Evolutionary conservation across 64 coral and sea anemone genomes (phyloP).

Genomic region (Montipora cactus): DNA sequence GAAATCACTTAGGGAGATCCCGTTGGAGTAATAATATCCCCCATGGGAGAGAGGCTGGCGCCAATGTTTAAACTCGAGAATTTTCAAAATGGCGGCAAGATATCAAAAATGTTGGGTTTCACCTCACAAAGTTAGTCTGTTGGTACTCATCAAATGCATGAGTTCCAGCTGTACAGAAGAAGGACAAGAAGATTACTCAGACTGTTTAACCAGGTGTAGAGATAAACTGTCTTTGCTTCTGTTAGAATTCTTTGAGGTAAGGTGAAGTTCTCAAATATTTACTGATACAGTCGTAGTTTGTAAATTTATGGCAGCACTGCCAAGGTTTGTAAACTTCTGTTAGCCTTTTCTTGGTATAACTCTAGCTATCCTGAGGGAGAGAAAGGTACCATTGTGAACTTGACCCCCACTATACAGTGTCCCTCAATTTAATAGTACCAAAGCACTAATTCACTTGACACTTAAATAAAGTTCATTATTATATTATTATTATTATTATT

Average conservation of each 20-base stretch:
- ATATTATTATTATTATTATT: too few relatives aligned
- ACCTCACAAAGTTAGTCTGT: slow-evolving; percentile 84
- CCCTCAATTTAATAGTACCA: too few relatives aligned
- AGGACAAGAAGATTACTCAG: slow-evolving; percentile 40
- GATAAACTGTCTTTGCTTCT: slow-evolving; percentile 81
- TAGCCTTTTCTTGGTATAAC: too few relatives aligned
- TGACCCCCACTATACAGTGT: too few relatives aligned
- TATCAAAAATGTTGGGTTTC: slow-evolving; percentile 73
- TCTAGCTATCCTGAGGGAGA: too few relatives aligned
- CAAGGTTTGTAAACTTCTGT: too few relatives aligned
- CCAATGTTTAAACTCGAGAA: slow-evolving; percentile 42
- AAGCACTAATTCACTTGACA: too few relatives aligned
- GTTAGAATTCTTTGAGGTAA: slow-evolving; percentile 86
- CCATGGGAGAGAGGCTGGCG: slow-evolving; percentile 29
- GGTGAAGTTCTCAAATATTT: too few relatives aligned
- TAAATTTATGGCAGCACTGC: too few relatives aligned
- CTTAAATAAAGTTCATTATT: not conserved
- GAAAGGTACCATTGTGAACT: too few relatives aligned
- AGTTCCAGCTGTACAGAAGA: slow-evolving; percentile 37
- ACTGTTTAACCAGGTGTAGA: slow-evolving; percentile 59
- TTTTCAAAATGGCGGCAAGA: slow-evolving; percentile 87
- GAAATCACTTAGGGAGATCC: not conserved
- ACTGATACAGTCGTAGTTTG: too few relatives aligned
- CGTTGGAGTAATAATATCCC: not conserved
- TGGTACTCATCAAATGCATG: slow-evolving; percentile 80